A percentile compares a stretch with the other conserved stretches of the same genome.
Evolutionary conservation across 1,140 invertebrate genomes (phyloP).

Genomic region (Trinorchestia longiramus): DNA sequence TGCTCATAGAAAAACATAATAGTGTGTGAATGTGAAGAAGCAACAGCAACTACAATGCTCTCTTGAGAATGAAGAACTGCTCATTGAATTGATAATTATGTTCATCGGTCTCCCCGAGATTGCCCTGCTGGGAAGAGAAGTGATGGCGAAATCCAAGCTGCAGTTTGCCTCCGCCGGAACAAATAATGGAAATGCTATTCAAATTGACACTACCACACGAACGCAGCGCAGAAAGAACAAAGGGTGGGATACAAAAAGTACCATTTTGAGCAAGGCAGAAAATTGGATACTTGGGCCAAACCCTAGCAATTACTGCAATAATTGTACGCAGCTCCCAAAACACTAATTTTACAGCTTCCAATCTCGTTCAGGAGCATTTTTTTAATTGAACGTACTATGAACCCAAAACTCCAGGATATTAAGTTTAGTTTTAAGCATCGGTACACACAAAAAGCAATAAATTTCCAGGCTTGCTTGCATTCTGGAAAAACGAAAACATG

Average conservation of each 20-base stretch:
- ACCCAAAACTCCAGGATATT: background rate
- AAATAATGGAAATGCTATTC: background rate
- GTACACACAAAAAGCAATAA: background rate
- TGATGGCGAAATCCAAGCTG: background rate
- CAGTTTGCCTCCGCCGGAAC: background rate
- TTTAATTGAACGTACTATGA: background rate
- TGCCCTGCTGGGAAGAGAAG: background rate
- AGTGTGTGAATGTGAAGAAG: background rate
- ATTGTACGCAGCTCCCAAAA: background rate
- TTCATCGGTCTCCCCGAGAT: background rate
- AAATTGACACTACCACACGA: background rate
- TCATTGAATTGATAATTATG: background rate
- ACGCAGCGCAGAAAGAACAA: background rate
- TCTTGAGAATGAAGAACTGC: background rate
- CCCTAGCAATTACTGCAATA: background rate
- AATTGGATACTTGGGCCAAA: background rate
- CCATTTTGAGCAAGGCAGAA: background rate
- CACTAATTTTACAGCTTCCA: slow-evolving; percentile 8
- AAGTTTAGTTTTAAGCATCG: background rate
- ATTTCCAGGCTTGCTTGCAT: background rate
- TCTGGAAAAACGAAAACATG: background rate
- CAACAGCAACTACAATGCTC: background rate
- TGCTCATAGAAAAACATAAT: background rate
- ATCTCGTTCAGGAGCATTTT: background rate
- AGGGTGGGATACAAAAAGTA: background rate